Conservation (phyloP, 2,888 invertebrate genomes). For the Papilio elwesi region DNA sequence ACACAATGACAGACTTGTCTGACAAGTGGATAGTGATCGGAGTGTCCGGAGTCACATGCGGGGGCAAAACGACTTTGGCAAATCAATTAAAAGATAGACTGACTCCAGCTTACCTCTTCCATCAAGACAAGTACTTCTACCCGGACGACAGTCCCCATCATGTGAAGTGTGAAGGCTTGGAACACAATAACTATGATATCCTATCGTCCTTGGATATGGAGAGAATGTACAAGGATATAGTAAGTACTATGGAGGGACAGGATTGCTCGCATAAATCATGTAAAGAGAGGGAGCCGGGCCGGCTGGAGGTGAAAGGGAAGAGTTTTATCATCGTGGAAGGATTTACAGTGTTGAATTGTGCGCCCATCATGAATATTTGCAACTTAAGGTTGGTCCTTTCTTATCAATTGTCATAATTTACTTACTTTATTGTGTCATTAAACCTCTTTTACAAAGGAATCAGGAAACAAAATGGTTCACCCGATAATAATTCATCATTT, state of each 20-base stretch:
- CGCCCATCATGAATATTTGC: conserved; percentile 87
- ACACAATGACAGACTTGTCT: conserved; percentile 43
- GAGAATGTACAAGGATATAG: conserved; percentile 86
- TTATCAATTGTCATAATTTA: conserved; percentile 3
- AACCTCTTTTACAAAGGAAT: too few relatives aligned
- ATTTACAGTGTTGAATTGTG: conserved; percentile 89
- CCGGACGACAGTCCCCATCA: conserved; percentile 87
- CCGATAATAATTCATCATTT: too few relatives aligned
- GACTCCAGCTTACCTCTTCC: conserved; percentile 81
- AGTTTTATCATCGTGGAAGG: conserved; percentile 90
- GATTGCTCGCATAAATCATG: conserved; percentile 47
- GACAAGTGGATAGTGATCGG: conserved; percentile 80
- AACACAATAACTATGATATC: conserved; percentile 91
- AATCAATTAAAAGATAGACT: conserved; percentile 76
- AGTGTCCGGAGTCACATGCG: conserved; percentile 92
- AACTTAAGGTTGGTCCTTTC: conserved; percentile 78
- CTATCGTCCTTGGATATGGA: conserved; percentile 89
- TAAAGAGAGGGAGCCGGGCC: conserved; percentile 39
- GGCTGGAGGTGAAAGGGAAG: conserved; percentile 51
- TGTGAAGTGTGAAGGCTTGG: conserved; percentile 84
- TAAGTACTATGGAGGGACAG: conserved; percentile 61
- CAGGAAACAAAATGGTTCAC: too few relatives aligned
- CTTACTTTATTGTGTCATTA: too few relatives aligned
- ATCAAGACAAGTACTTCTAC: conserved; percentile 91
- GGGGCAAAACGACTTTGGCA: conserved; percentile 92